Conservation (phyloP, 2,797 vertebrate genomes). For the Anomalospiza imberbis region DNA sequence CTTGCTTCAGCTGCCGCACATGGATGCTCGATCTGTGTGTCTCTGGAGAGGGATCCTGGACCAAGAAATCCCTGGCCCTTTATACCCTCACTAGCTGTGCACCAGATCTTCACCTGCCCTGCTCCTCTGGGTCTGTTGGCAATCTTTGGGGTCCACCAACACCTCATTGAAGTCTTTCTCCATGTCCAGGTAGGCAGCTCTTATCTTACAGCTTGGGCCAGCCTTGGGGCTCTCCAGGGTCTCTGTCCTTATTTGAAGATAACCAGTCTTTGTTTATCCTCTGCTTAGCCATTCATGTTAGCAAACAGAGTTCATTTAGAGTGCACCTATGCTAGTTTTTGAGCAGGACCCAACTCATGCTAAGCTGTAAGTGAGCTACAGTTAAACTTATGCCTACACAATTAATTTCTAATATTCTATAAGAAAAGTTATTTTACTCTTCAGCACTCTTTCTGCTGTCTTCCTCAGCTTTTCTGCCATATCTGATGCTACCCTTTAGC, state of each 20-base stretch:
- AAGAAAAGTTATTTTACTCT: not conserved
- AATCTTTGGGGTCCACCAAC: not conserved
- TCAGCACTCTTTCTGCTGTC: not conserved
- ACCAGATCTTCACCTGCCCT: not conserved
- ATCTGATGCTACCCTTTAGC: not conserved
- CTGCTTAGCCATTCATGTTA: not conserved
- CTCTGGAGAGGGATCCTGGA: not conserved
- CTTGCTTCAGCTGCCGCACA: not conserved
- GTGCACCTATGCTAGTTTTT: not conserved
- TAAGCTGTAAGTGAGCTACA: not conserved
- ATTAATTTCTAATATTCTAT: not conserved
- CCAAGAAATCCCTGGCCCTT: not conserved
- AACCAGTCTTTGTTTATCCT: not conserved
- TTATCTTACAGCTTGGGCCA: not conserved
- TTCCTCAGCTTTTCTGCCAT: not conserved
- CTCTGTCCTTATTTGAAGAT: not conserved
- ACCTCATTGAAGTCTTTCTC: not conserved
- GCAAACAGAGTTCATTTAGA: not conserved
- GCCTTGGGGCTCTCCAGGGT: not conserved
- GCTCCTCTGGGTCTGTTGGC: not conserved
- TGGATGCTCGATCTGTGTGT: rapidly evolving
- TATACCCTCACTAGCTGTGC: not conserved
- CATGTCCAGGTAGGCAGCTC: not conserved
- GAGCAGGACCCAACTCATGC: not conserved
- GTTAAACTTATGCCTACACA: not conserved